Evolutionary conservation across 2,797 vertebrate genomes (phyloP).

Genomic region (Garrulus glandarius): DNA sequence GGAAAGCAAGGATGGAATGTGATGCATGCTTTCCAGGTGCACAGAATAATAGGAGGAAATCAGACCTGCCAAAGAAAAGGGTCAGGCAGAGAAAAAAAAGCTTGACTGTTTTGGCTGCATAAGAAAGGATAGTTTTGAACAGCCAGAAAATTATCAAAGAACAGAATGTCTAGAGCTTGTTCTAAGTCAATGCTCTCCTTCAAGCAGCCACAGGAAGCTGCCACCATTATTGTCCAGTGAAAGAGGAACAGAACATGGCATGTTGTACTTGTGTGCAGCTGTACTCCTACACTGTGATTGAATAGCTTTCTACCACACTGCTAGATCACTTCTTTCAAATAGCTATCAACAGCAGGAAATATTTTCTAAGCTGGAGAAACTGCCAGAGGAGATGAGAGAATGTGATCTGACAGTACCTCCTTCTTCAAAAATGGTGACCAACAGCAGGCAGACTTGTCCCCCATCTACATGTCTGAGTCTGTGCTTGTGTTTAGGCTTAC

Average conservation of each 20-base stretch:
- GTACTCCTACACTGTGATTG: neutral
- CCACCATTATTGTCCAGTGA: neutral
- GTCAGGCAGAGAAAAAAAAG: neutral
- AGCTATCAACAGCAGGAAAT: neutral
- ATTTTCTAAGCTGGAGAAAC: neutral
- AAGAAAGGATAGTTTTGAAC: neutral
- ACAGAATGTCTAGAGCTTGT: neutral
- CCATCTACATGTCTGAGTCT: neutral
- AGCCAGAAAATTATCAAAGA: neutral
- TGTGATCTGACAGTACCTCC: neutral
- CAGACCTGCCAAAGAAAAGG: slow-evolving; percentile 7
- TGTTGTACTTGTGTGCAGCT: neutral
- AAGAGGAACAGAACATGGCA: neutral
- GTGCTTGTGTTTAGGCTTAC: neutral
- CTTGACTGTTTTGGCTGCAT: neutral
- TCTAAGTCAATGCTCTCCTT: neutral
- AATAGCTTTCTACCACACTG: neutral
- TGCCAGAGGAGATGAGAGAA: neutral
- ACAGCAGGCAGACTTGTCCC: neutral
- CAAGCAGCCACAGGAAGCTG: neutral
- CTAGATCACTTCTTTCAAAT: neutral
- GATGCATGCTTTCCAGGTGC: neutral
- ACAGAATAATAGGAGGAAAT: slow-evolving; percentile 41
- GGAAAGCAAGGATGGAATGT: slow-evolving; percentile 4
- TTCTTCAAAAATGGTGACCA: neutral